Evolutionary conservation across 2,888 invertebrate species (phyloP).

Genomic region (Yponomeuta plumbellus): DNA sequence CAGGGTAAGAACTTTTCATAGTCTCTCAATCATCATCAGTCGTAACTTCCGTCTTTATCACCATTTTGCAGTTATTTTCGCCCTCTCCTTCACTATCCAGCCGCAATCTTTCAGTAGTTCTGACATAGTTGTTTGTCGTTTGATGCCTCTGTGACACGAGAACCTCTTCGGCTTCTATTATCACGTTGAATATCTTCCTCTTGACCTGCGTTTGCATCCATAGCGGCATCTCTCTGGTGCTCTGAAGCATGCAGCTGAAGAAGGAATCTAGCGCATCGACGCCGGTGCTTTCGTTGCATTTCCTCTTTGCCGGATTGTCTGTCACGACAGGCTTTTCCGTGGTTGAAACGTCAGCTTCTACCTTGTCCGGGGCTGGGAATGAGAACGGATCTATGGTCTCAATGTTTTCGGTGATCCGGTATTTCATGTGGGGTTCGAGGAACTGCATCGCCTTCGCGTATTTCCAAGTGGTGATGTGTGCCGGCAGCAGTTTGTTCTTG

Average conservation of each 20-base stretch:
- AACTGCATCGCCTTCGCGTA: conserved; percentile 69
- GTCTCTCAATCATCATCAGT: conserved; percentile 32
- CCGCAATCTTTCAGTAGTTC: conserved; percentile 34
- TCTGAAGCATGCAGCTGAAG: conserved; percentile 57
- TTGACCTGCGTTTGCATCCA: conserved; percentile 71
- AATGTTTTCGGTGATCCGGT: conserved; percentile 63
- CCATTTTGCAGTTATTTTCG: not conserved
- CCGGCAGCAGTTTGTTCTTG: conserved; percentile 62
- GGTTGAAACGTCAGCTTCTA: conserved; percentile 49
- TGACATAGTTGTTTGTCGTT: too few species aligned
- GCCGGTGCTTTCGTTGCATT: conserved; percentile 26
- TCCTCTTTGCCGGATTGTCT: not conserved
- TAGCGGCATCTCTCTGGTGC: conserved; percentile 58
- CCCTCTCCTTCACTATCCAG: not conserved
- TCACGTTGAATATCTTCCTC: conserved; percentile 63
- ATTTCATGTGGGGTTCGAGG: conserved; percentile 66
- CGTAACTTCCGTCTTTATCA: conserved; percentile 53
- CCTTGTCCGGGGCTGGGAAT: not conserved
- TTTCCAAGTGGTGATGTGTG: conserved; percentile 68
- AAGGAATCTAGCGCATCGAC: conserved; percentile 58
- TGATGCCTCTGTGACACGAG: conserved; percentile 24
- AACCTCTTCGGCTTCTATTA: conserved; percentile 61
- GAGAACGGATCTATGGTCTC: conserved; percentile 45
- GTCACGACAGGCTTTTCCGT: conserved; percentile 33
- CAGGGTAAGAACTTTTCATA: too few species aligned